Conservation (phyloP, 2,113 vertebrate species). For the Toxostoma redivivum region DNA sequence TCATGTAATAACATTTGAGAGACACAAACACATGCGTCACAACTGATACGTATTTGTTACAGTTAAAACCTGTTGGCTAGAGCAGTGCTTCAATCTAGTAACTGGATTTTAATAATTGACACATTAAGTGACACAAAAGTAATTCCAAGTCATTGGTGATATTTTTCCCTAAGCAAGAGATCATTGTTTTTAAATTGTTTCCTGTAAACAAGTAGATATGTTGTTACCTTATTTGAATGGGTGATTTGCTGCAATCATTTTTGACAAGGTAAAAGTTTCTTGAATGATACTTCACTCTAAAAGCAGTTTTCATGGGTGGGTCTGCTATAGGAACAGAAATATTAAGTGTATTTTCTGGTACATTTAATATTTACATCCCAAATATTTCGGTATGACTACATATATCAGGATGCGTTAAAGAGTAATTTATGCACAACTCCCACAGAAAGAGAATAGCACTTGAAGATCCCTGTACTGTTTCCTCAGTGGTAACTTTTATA, state of each 20-base stretch:
- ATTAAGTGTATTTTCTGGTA: constrained; percentile 70
- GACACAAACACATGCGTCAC: constrained; percentile 39
- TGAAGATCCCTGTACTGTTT: constrained; percentile 49
- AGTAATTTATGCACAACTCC: constrained; percentile 29
- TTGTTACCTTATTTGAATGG: constrained; percentile 13
- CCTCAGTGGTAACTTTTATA: constrained; percentile 21
- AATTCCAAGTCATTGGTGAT: constrained; percentile 47
- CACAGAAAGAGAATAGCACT: constrained; percentile 15
- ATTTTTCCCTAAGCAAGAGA: constrained; percentile 61
- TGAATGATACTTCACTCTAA: constrained; percentile 38
- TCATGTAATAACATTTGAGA: constrained; percentile 53
- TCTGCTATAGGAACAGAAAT: constrained; percentile 52
- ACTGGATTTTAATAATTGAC: constrained; percentile 61
- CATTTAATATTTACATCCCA: constrained; percentile 70
- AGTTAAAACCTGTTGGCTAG: constrained; percentile 57
- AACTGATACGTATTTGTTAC: constrained; percentile 44
- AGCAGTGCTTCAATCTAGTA: constrained; percentile 65
- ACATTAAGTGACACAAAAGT: constrained; percentile 42
- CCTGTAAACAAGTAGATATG: constrained; percentile 32
- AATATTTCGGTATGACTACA: constrained; percentile 51
- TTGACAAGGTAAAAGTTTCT: constrained; percentile 44
- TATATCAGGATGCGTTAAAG: constrained; percentile 64
- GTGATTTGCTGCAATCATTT: constrained; percentile 42
- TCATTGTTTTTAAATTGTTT: constrained; percentile 52
- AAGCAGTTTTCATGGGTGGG: constrained; percentile 20